phyloP scores from a whole-genome alignment of 2,113 vertebrate species.

The Pachycephala philippinensis region DNA sequence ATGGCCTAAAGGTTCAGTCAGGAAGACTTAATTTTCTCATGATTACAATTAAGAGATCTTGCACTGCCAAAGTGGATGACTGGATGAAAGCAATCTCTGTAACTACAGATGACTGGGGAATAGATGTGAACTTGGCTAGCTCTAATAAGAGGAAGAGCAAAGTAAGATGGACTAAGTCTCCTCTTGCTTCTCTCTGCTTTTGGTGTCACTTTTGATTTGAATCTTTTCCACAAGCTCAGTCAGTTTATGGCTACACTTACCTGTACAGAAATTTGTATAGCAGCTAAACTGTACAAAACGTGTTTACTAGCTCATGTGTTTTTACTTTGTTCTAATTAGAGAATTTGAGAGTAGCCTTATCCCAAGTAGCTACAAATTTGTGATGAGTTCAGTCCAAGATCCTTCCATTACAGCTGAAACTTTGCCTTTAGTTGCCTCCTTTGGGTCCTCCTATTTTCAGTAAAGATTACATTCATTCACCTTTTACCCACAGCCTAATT shows the following conservation, averaged over 20 bases:
- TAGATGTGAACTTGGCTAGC: not conserved
- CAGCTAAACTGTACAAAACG: not conserved
- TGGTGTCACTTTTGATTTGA: not conserved
- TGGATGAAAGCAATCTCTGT: not conserved
- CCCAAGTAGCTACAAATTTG: not conserved
- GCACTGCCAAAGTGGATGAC: not conserved
- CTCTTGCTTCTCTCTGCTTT: not conserved
- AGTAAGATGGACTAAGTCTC: not conserved
- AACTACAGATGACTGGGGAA: not conserved
- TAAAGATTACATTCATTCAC: not conserved
- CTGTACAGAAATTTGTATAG: not conserved
- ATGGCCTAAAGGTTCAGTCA: not conserved
- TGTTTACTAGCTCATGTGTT: not conserved
- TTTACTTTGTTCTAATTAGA: not conserved
- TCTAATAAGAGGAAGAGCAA: not conserved
- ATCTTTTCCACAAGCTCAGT: not conserved
- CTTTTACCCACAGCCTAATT: not conserved
- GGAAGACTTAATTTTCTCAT: not conserved
- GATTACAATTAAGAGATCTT: not conserved
- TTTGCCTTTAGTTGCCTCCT: not conserved
- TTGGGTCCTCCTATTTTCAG: not conserved
- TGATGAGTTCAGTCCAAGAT: not conserved
- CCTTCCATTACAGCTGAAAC: not conserved
- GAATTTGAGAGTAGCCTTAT: not conserved
- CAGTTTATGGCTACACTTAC: not conserved